Evolutionary conservation across 2,797 vertebrate species (phyloP), one percentile per base, ranked within the genome.

Genomic region (Hydrolagus colliei): DNA sequence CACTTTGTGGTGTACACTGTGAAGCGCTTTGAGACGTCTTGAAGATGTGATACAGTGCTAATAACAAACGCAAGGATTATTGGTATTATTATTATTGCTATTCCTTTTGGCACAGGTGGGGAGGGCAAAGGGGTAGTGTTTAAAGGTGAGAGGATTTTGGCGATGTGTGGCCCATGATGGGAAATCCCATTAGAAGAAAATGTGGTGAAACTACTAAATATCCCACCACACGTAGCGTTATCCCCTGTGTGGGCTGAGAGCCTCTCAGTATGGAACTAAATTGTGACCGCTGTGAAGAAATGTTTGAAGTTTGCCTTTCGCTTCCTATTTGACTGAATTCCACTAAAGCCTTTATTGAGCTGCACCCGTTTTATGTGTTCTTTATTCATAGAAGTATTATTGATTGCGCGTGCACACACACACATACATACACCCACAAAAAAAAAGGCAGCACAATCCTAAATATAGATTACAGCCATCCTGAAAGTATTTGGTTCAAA

Each of bases 271-370:
- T 18, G 79, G 18, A 84, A 67, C 65, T 84, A 84, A 84, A 84
- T 71, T 65, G 27, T 35, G 32, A 68, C 65, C 52, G 79, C 79
- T 84, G 79, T 84, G 79, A 84, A 84, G 79, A 68, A 35, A 52
- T 84, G 79, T 68, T 84, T 84, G 65, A 84, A 41, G 65, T 84
- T 84, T 6, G 79, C 79, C 67, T 68, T 52, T 84, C 68, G 65
- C 68, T n/a, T 67, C 22, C 41, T 68, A 84, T 41, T 71, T 13
- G 41, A 71, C 65, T 71, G 32, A 84, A 84, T 71, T 84, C 79
- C 68, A 27, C 20, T 41, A 41, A 84, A 84, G 79, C 35, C 32
- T 77, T 77, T 71, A 84, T 84, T 84, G 79, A 84, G 20, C 79
- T 84, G 65, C 18, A 61, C 41, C 79, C 68, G 65, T 84, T 68